Conservation (phyloP, 2,797 vertebrate genomes). For the Crocodylus rhombifer region DNA sequence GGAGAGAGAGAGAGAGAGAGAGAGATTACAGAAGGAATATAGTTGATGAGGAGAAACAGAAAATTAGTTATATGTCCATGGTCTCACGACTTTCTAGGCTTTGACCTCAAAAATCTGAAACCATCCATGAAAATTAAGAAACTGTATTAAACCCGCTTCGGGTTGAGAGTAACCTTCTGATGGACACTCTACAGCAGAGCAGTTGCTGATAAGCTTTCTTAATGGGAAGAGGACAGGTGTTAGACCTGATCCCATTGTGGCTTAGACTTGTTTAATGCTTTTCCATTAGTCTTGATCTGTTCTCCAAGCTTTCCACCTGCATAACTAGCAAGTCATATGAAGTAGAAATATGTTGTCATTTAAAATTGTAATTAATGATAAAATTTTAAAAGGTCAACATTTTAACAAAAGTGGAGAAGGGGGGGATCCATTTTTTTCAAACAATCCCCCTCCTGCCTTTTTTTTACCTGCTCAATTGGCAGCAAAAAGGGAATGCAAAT, state of each 20-base stretch:
- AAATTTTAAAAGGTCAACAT: neutral
- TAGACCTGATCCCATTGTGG: rapidly evolving
- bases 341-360: neutral
- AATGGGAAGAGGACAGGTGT: neutral
- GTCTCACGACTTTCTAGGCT: constrained; percentile 30
- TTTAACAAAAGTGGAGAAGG: neutral
- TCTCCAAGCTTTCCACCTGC: neutral
- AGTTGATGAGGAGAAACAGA: neutral
- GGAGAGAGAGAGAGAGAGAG: neutral
- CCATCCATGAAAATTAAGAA: constrained; percentile 1
- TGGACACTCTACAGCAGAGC: neutral
- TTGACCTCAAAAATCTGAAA: constrained; percentile 40
- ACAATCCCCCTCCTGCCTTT: neutral
- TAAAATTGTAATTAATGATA: neutral
- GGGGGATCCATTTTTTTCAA: neutral
- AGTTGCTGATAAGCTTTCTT: neutral
- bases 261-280: neutral
- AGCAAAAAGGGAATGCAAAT: too few species aligned
- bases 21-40: neutral
- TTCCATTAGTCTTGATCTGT: neutral
- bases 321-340: neutral
- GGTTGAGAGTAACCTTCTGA: constrained; percentile 37
- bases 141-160: constrained; percentile 32
- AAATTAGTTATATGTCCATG: neutral
- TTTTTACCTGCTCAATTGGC: neutral